These are phyloP conservation scores for Hymenochirus boettgeri DNA, from an alignment of 2,113 vertebrate genomes.

Conservation along the genomic window DNA sequence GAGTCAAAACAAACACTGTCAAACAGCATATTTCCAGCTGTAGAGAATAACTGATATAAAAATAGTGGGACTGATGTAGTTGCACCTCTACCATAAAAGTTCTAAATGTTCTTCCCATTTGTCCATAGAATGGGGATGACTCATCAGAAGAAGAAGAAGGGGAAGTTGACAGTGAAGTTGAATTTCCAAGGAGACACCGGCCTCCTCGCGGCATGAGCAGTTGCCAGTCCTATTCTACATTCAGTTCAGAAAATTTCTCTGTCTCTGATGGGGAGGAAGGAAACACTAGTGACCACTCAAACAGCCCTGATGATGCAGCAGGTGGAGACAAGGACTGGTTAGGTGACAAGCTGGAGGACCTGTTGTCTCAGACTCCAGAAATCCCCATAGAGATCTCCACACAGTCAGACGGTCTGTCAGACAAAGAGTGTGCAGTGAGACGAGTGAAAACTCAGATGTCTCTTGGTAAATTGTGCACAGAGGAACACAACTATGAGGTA, in stretches of 20 bases:
- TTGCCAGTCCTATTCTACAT: conserved; percentile 96
- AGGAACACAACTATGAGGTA: conserved; percentile 91
- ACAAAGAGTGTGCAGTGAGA: conserved; percentile 95
- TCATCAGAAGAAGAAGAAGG: conserved; percentile 97
- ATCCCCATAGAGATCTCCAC: conserved; percentile 96
- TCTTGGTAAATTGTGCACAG: conserved; percentile 87
- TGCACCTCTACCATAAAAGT: too few species aligned
- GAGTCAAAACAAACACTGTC: too few species aligned
- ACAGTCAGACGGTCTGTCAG: conserved; percentile 93
- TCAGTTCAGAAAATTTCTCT: conserved; percentile 96
- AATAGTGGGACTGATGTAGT: too few species aligned
- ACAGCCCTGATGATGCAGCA: conserved; percentile 81
- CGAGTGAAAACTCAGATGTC: conserved; percentile 98
- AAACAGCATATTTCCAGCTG: too few species aligned
- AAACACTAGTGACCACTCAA: conserved; percentile 95
- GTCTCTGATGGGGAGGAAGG: conserved; percentile 96
- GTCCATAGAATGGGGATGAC: conserved; percentile 80
- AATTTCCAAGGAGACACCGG: conserved; percentile 94
- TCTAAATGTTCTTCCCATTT: background rate
- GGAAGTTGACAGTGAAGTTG: conserved; percentile 97
- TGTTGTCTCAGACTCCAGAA: conserved; percentile 90
- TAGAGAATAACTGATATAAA: too few species aligned
- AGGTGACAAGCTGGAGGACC: conserved; percentile 76
- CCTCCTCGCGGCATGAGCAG: conserved; percentile 92
- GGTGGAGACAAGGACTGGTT: conserved; percentile 76